Percentiles rank a stretch among this genome's conserved stretches.
phyloP scores from a whole-genome alignment of 2,888 invertebrate species.

The Prosapia bicincta region DNA sequence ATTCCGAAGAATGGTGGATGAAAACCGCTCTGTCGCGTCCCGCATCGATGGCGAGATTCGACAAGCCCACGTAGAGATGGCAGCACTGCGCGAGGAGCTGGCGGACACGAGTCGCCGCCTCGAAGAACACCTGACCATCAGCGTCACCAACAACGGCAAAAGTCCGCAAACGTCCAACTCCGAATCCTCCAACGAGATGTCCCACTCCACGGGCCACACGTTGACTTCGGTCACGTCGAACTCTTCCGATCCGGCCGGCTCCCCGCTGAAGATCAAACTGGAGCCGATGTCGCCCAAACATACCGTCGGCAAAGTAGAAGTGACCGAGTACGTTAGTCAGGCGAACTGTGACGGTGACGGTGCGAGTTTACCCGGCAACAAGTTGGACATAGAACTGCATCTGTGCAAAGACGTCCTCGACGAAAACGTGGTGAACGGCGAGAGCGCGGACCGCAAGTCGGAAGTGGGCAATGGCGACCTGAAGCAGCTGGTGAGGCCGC shows the following conservation, averaged over 20 bases:
- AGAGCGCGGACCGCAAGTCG: conserved; percentile 13
- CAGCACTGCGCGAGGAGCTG: conserved; percentile 52
- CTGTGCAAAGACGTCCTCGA: conserved; percentile 9
- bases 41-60: conserved; percentile 60
- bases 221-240: conserved; percentile 24
- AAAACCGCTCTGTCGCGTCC: conserved; percentile 53
- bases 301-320: background rate
- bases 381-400: background rate
- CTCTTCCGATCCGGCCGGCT: background rate
- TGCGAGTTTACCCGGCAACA: conserved; percentile 1
- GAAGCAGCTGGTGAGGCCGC: conserved; percentile 35
- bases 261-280: conserved; percentile 20
- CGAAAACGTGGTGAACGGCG: conserved; percentile 17
- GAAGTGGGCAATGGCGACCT: conserved; percentile 21
- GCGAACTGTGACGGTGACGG: conserved; percentile 8
- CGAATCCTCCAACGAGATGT: conserved; percentile 8
- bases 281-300: conserved; percentile 14
- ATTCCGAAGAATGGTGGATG: conserved; percentile 86
- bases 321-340: conserved; percentile 9
- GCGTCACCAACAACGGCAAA: conserved; percentile 36
- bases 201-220: conserved; percentile 7
- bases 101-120: conserved; percentile 51
- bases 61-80: conserved; percentile 60
- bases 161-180: conserved; percentile 43
- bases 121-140: conserved; percentile 43